These are phyloP conservation scores for Doryteuthis pealeii DNA, from an alignment of 1,140 invertebrate genomes.

Conservation along the genomic window DNA sequence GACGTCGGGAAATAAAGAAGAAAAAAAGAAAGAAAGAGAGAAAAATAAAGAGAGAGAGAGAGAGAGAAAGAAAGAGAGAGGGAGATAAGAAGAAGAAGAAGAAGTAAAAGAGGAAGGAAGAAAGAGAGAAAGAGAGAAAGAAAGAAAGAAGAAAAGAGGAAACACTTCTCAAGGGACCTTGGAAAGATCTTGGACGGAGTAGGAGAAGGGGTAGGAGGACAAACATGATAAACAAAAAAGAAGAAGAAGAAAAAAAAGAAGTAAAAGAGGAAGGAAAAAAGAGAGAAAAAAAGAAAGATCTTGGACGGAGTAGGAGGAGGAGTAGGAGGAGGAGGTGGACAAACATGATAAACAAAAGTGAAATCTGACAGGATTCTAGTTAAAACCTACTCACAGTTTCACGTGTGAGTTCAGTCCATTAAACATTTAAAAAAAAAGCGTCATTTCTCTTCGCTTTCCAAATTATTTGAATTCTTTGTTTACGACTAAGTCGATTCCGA, in stretches of 20 bases:
- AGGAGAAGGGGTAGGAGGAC: neutral
- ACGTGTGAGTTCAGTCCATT: too few relatives aligned
- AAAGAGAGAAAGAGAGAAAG: neutral
- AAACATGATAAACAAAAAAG: neutral
- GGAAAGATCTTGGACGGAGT: neutral
- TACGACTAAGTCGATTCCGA: too few relatives aligned
- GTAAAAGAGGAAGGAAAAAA: too few relatives aligned
- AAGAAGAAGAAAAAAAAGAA: neutral
- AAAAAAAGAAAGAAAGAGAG: neutral
- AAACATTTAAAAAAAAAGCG: too few relatives aligned
- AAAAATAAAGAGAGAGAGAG: neutral
- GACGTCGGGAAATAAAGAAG: neutral
- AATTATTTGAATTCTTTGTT: too few relatives aligned
- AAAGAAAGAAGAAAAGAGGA: neutral
- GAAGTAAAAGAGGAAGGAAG: neutral
- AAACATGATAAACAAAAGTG: too few relatives aligned
- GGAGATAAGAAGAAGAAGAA: neutral
- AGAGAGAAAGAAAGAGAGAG: neutral
- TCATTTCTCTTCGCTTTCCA: too few relatives aligned
- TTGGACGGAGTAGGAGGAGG: neutral
- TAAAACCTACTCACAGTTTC: too few relatives aligned
- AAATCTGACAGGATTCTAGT: too few relatives aligned
- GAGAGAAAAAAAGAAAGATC: too few relatives aligned
- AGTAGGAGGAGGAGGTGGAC: too few relatives aligned
- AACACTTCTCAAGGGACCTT: too few relatives aligned